These are phyloP conservation scores for Iguana delicatissima DNA, from an alignment of 2,797 vertebrate genomes.

Conservation along the genomic window DNA sequence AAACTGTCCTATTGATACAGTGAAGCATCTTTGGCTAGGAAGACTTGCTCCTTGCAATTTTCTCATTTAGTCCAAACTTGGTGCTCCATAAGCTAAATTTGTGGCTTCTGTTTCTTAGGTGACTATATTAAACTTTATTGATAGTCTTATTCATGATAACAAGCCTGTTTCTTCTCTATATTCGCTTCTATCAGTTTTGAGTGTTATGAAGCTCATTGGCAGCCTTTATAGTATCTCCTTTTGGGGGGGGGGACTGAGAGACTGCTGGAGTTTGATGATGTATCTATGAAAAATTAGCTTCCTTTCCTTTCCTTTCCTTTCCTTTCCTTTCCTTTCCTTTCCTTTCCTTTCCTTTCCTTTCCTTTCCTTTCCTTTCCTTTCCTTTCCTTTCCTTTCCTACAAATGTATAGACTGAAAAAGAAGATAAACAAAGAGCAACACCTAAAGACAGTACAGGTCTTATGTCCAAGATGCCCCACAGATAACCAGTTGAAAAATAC, in stretches of 20 bases:
- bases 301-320: not conserved
- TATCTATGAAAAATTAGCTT: not conserved
- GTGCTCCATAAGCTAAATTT: not conserved
- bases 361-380: not conserved
- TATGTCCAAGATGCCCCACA: too few relatives aligned
- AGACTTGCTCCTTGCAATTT: not conserved
- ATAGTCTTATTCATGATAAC: not conserved
- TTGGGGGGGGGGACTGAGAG: too few relatives aligned
- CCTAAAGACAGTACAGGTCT: not conserved
- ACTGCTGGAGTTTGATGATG: too few relatives aligned
- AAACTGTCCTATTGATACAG: not conserved
- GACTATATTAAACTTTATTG: not conserved
- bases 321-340: not conserved
- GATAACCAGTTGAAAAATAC: not conserved
- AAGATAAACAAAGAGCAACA: not conserved
- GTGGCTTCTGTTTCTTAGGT: not conserved
- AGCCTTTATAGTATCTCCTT: not conserved
- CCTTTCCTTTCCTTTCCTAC: not conserved
- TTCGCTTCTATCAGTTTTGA: not conserved
- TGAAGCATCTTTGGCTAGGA: not conserved
- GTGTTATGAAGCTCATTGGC: not conserved
- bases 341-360: not conserved
- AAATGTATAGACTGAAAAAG: not conserved
- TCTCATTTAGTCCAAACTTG: not conserved
- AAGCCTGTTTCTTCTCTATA: not conserved